A percentile compares a stretch with the other conserved stretches of the same genome.
phyloP scores from a whole-genome alignment of 2,113 vertebrate species.

The Phaethornis superciliosus region DNA sequence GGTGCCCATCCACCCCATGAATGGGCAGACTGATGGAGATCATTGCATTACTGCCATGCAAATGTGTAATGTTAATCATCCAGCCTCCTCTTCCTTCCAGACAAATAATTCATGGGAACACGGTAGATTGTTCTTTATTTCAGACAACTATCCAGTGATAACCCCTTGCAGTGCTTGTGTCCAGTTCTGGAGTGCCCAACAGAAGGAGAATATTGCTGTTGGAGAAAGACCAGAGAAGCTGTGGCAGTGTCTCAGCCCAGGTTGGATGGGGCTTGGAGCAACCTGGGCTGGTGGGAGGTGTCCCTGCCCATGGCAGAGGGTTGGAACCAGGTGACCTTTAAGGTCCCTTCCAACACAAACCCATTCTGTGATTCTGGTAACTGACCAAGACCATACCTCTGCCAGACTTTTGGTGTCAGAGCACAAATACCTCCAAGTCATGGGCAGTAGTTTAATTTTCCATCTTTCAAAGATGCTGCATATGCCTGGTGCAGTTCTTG shows the following conservation, averaged over 20 bases:
- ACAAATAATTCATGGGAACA: background rate
- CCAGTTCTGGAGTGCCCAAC: no score
- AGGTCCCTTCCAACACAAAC: no score
- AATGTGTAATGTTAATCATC: background rate
- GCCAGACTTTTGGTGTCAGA: no score
- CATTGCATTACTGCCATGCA: background rate
- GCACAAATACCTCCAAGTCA: background rate
- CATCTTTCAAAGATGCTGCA: background rate
- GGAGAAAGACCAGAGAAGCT: no score
- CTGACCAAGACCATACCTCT: background rate
- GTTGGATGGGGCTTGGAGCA: no score
- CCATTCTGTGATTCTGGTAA: no score
- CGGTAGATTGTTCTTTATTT: background rate
- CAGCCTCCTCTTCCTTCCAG: background rate
- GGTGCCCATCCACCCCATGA: fast-evolving
- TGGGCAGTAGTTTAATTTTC: background rate
- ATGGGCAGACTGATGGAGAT: background rate
- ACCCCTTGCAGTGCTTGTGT: no score
- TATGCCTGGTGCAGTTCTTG: background rate
- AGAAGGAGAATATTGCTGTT: no score
- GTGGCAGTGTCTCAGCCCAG: no score
- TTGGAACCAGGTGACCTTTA: no score
- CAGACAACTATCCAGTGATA: background rate
- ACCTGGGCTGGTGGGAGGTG: no score
- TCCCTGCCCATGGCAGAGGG: no score